These are phyloP conservation scores for Lochmaea capreae DNA, from an alignment of 2,888 invertebrate genomes.

Conservation along the genomic window DNA sequence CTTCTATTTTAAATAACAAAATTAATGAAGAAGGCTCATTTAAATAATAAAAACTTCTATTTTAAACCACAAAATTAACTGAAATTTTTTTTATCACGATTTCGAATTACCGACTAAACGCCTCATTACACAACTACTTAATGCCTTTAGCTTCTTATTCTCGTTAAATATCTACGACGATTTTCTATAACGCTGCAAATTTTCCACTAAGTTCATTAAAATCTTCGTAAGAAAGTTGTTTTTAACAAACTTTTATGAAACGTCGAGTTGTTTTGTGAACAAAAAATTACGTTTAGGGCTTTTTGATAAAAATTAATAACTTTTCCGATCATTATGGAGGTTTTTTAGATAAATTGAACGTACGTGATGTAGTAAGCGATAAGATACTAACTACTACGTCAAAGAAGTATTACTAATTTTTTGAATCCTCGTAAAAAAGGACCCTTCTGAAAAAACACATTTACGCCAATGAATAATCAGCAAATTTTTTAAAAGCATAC, in stretches of 20 bases:
- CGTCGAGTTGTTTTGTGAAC: not conserved
- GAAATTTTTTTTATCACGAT: not conserved
- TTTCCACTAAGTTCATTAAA: slow-evolving; percentile 5
- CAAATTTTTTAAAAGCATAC: too few species aligned
- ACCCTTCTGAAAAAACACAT: too few species aligned
- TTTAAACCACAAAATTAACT: too few species aligned
- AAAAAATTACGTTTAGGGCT: not conserved
- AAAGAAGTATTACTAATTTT: too few species aligned
- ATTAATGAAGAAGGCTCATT: too few species aligned
- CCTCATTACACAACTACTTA: slow-evolving; percentile 8
- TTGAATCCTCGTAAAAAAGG: too few species aligned
- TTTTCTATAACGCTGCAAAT: slow-evolving; percentile 7
- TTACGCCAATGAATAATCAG: too few species aligned
- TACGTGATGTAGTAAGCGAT: too few species aligned
- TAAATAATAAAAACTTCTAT: too few species aligned
- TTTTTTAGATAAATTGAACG: too few species aligned
- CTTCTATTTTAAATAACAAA: too few species aligned
- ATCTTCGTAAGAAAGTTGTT: not conserved
- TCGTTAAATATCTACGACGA: slow-evolving; percentile 6
- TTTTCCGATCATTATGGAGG: not conserved
- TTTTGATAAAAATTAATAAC: not conserved
- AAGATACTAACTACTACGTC: too few species aligned
- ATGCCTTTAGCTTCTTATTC: slow-evolving; percentile 9
- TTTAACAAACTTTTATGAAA: slow-evolving; percentile 2
- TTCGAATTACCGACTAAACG: not conserved